Percentiles rank a stretch among this genome's conserved stretches.
These are phyloP conservation scores for Microchirus variegatus DNA, from an alignment of 2,797 vertebrate species.

Conservation along the genomic window DNA sequence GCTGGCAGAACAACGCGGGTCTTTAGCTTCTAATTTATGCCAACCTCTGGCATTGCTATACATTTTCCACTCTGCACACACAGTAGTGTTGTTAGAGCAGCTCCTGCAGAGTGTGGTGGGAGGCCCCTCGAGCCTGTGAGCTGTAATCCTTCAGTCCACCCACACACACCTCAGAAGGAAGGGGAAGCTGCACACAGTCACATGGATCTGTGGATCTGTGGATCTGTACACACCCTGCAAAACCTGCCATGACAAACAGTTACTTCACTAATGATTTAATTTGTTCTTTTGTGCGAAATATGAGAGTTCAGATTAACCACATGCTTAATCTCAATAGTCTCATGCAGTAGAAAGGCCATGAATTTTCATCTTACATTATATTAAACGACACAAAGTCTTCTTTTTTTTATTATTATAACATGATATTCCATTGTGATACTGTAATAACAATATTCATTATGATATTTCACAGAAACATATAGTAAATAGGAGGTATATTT, in stretches of 20 bases:
- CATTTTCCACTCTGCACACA: slow-evolving; percentile 46
- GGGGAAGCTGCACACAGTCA: slow-evolving; percentile 40
- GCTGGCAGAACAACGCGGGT: slow-evolving; percentile 3
- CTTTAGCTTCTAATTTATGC: slow-evolving; percentile 30
- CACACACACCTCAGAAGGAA: slow-evolving; percentile 58
- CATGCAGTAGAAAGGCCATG: too few relatives aligned
- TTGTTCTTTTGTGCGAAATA: too few relatives aligned
- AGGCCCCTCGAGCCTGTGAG: slow-evolving; percentile 65
- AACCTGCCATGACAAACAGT: slow-evolving; percentile 46
- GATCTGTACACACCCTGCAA: slow-evolving; percentile 18
- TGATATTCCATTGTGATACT: too few relatives aligned
- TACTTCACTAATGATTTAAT: neutral
- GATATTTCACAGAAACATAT: too few relatives aligned
- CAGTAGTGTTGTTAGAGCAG: slow-evolving; percentile 49
- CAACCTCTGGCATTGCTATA: slow-evolving; percentile 33
- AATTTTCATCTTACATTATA: too few relatives aligned
- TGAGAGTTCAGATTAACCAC: too few relatives aligned
- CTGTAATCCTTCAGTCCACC: slow-evolving; percentile 68
- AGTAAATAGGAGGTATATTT: too few relatives aligned
- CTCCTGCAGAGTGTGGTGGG: slow-evolving; percentile 59
- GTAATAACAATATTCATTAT: too few relatives aligned
- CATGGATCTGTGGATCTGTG: slow-evolving; percentile 1
- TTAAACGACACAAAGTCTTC: too few relatives aligned
- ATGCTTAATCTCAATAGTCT: too few relatives aligned
- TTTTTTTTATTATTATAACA: too few relatives aligned